phyloP scores from a whole-genome alignment of 2,113 vertebrate species.

The Scortum barcoo region DNA sequence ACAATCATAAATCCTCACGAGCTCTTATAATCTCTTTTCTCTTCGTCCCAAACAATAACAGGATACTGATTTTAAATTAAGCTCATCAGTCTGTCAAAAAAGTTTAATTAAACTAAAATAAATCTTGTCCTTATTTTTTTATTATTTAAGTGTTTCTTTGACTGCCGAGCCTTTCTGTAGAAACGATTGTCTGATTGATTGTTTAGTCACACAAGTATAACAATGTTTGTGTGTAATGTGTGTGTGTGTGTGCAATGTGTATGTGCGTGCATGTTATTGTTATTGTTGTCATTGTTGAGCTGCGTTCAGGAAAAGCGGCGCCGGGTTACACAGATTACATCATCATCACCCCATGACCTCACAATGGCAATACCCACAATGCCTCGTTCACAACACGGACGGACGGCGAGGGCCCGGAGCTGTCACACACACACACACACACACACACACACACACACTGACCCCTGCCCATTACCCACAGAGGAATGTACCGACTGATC shows the following conservation, averaged over 20 bases:
- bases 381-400: conserved; percentile 54
- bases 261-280: conserved; percentile 22
- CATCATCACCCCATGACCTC: conserved; percentile 81
- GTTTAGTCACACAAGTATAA: conserved; percentile 5
- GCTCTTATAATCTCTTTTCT: too few species aligned
- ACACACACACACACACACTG: neutral
- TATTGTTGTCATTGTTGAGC: conserved; percentile 42
- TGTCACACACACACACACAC: conserved; percentile 11
- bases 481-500: conserved; percentile 62
- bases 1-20: too few species aligned
- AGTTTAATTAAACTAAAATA: too few species aligned
- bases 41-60: neutral
- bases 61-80: conserved; percentile 17
- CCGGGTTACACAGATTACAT: conserved; percentile 80
- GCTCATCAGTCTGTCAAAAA: neutral
- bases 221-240: conserved; percentile 2
- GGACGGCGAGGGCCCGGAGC: neutral
- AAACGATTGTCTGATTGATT: too few species aligned
- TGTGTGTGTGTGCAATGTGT: conserved; percentile 19
- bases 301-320: conserved; percentile 76
- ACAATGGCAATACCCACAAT: conserved; percentile 73
- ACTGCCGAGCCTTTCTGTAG: too few species aligned
- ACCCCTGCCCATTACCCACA: conserved; percentile 36
- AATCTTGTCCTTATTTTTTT: too few species aligned
- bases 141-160: too few species aligned